Evolutionary conservation across 92 coral and sea anemone species (phyloP).

Genomic region (Paragorgia papillata): DNA sequence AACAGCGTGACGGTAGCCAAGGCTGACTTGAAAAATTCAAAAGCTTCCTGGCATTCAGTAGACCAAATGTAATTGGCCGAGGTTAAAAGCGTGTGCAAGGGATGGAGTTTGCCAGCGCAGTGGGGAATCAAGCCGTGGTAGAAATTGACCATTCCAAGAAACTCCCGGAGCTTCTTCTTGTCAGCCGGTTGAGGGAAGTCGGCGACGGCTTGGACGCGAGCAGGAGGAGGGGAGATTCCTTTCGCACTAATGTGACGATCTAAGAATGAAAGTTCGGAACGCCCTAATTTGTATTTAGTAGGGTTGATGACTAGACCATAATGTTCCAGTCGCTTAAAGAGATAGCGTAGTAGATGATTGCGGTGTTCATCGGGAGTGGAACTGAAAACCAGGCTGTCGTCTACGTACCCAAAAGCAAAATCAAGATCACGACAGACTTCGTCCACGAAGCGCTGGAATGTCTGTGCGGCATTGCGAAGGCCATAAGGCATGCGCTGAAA

Average conservation of each 20-base stretch:
- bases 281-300: background rate
- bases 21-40: slow-evolving; percentile 16
- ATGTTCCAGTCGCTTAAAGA: too few species aligned
- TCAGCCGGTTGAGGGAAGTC: too few species aligned
- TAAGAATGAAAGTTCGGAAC: too few species aligned
- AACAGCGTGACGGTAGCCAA: background rate
- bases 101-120: slow-evolving; percentile 3
- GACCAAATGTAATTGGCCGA: background rate
- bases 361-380: background rate
- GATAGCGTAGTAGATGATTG: slow-evolving; percentile 12
- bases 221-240: too few species aligned
- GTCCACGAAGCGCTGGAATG: slow-evolving; percentile 3
- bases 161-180: background rate
- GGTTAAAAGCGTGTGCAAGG: slow-evolving; percentile 8
- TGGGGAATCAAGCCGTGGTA: slow-evolving; percentile 18
- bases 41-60: slow-evolving; percentile 4
- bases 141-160: slow-evolving; percentile 18
- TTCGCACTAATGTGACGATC: too few species aligned
- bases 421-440: background rate
- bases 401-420: too few species aligned
- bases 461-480: slow-evolving; percentile 1
- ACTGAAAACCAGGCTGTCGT: too few species aligned
- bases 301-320: slow-evolving; percentile 28
- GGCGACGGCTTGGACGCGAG: too few species aligned
- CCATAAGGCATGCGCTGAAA: background rate